A percentile compares a stretch with the other conserved stretches of the same genome.
Conservation (phyloP, 1,140 invertebrate species). For the Bombus sylvicola region DNA sequence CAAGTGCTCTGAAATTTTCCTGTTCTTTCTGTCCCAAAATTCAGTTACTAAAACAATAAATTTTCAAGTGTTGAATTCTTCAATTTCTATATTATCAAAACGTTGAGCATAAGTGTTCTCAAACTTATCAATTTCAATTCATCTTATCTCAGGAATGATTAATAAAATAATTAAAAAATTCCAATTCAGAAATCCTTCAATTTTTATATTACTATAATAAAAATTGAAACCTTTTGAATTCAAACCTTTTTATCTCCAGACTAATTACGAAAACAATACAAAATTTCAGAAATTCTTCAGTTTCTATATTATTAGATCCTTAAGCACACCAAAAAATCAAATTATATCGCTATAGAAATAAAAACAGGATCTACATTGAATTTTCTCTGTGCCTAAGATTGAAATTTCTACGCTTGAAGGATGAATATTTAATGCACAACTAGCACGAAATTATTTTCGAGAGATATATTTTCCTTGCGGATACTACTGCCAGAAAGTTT, state of each 20-base stretch:
- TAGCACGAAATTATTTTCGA: background rate
- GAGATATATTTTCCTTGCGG: slow-evolving; percentile 25
- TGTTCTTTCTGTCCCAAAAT: background rate
- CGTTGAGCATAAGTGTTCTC: background rate
- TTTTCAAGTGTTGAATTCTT: background rate
- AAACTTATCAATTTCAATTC: background rate
- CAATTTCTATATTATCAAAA: background rate
- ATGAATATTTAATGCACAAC: background rate
- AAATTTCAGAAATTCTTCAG: background rate
- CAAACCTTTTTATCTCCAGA: background rate
- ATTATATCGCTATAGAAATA: background rate
- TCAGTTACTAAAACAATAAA: background rate
- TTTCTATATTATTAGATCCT: background rate
- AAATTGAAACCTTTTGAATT: background rate
- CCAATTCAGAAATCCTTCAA: background rate
- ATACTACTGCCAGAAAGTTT: slow-evolving; percentile 58
- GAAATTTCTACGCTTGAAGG: background rate
- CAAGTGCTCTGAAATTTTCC: background rate
- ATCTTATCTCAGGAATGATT: background rate
- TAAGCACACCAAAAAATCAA: too few relatives aligned
- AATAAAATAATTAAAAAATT: background rate
- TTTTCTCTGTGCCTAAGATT: background rate
- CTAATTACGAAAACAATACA: background rate
- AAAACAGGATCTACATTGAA: background rate
- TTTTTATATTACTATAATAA: background rate